Evolutionary conservation across 30 jellyfish, hydroid and myxozoan species (phyloP).

Genomic region (Pelagia noctiluca): DNA sequence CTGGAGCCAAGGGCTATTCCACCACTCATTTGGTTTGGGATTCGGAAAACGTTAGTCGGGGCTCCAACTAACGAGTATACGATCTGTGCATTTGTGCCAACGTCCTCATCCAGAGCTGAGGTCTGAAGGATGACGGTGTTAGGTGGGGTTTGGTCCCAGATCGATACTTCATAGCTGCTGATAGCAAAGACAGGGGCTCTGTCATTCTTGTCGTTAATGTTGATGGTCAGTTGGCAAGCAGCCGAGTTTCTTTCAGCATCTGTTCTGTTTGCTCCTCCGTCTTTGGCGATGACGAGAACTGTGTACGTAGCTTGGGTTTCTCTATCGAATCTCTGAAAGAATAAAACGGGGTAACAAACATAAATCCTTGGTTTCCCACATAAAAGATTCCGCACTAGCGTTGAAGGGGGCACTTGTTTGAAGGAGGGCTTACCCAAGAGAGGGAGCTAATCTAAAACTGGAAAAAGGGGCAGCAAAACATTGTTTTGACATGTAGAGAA

Average conservation of each 20-base stretch:
- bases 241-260: conserved; percentile 97
- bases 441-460: no score
- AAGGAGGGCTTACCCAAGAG: no score
- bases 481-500: no score
- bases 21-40: conserved; percentile 67
- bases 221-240: conserved; percentile 92
- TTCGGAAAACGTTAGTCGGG: conserved; percentile 48
- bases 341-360: not conserved
- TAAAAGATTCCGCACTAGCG: not conserved
- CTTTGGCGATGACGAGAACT: conserved; percentile 90
- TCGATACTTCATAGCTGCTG: conserved; percentile 82
- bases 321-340: conserved; percentile 77
- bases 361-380: not conserved
- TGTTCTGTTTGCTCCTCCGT: conserved; percentile 94
- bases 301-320: conserved; percentile 77
- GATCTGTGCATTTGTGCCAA: conserved; percentile 83
- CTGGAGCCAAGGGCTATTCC: conserved; percentile 65
- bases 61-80: conserved; percentile 67
- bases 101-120: conserved; percentile 92
- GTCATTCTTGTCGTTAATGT: conserved; percentile 85
- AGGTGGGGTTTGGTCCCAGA: conserved; percentile 70
- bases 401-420: no score
- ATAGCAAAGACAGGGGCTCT: conserved; percentile 89
- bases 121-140: conserved; percentile 84
- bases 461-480: no score